Evolutionary conservation across 2,797 vertebrate genomes (phyloP).

Genomic region (Acanthurus tractus): DNA sequence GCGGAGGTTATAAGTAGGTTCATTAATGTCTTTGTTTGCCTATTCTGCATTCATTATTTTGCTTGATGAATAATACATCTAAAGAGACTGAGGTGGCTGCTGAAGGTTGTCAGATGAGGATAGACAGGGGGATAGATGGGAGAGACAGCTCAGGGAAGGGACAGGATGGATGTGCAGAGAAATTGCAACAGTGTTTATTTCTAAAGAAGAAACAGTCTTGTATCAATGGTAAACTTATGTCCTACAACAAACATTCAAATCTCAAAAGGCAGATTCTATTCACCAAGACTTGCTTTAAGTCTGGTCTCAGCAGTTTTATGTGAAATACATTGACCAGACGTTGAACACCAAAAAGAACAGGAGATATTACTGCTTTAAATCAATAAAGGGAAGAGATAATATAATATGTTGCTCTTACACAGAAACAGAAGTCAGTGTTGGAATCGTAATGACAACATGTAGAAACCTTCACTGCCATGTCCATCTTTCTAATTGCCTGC

Average conservation of each 20-base stretch:
- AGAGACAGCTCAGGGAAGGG: no score
- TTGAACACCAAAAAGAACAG: constrained; percentile 11
- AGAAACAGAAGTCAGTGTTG: background rate
- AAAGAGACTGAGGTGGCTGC: constrained; percentile 30
- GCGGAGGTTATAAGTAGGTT: constrained; percentile 52
- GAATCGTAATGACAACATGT: background rate
- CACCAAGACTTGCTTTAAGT: no score
- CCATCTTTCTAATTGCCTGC: no score
- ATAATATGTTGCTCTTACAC: background rate
- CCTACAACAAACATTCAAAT: no score
- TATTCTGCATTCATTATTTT: constrained; percentile 60
- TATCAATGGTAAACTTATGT: background rate
- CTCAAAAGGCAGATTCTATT: no score
- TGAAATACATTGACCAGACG: background rate
- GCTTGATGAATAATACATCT: constrained; percentile 58
- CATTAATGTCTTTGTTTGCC: constrained; percentile 70
- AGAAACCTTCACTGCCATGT: no score
- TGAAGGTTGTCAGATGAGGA: constrained; percentile 34
- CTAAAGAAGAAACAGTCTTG: background rate
- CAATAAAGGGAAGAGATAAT: background rate
- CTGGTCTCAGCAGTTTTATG: no score
- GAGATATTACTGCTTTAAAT: constrained; percentile 8
- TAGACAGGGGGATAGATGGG: background rate
- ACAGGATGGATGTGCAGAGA: background rate
- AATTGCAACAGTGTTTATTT: background rate